Conservation (phyloP, 1,140 invertebrate genomes). For the Trachymyrmex cornetzi region DNA sequence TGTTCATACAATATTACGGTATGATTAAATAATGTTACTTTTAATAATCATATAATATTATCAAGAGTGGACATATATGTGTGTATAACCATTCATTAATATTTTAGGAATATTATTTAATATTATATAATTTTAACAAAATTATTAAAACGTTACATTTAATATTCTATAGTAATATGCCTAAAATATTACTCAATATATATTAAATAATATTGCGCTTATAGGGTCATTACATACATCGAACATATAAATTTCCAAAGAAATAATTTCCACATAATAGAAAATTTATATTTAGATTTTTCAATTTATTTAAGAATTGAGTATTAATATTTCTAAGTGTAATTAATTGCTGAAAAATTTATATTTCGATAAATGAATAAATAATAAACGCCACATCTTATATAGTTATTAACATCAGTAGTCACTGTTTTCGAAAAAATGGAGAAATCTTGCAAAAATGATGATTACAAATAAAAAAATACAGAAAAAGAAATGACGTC, state of each 20-base stretch:
- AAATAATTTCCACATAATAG: not conserved
- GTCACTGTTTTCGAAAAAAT: not conserved
- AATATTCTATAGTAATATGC: too few species aligned
- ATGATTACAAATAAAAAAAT: slow-evolving; percentile 35
- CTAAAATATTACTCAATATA: too few species aligned
- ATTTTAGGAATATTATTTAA: too few species aligned
- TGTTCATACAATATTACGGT: too few species aligned
- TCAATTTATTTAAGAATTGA: not conserved
- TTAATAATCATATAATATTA: too few species aligned
- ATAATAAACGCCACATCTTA: not conserved
- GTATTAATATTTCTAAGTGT: not conserved
- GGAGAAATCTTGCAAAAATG: slow-evolving; percentile 32
- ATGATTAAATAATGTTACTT: too few species aligned
- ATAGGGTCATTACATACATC: not conserved
- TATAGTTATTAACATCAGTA: not conserved
- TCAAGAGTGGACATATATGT: too few species aligned
- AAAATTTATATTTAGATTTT: not conserved
- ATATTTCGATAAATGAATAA: slow-evolving; percentile 18
- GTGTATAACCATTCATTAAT: too few species aligned
- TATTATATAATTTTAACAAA: too few species aligned
- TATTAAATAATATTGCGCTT: too few species aligned
- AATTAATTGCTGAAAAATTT: not conserved
- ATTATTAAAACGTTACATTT: too few species aligned
- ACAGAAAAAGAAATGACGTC: slow-evolving; percentile 36
- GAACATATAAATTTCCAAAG: not conserved